Evolutionary conservation across 2,888 invertebrate species (phyloP), one percentile per base, ranked within the genome.

Genomic region (Aromia moschata): DNA sequence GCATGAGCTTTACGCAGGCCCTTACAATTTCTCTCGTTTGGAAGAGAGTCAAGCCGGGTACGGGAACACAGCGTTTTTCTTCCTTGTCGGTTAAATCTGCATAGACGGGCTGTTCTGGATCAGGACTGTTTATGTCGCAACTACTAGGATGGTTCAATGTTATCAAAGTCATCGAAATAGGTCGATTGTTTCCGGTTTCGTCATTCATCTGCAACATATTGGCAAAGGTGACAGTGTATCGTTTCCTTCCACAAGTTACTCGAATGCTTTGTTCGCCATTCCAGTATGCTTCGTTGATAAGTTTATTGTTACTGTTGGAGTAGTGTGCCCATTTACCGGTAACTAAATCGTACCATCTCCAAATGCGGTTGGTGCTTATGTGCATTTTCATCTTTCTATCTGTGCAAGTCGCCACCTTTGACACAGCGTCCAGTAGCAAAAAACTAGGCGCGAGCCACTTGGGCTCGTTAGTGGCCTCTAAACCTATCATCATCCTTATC

Each of bases 311-410:
- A 4, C 84, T 79, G 2, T 85, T 81, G 0, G 89, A 87, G 75
- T 93, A 93, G 12, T 86, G 82, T 61, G 87, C 89, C 93, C 93
- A 94, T 73, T 89, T 88, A 2, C 91, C 91, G 9, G 87, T 87
- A n/a, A 88, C 86, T 46, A 92, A 84, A 77, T 94, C 93, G 77
- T 90, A 93, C 92, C 92, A 93, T 70, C 91, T 89, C 93, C 93
- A 93, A 1, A 82, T 77, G 41, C 85, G 81, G 36, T 82, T 85
- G 1, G 87, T 87, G 0, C 84, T 84, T 36, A 82, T 76, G 60
- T 88, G 86, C 85, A 90, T 87, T 17, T 86, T 82, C 41, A 84
- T 81, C 69, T 88, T 87, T 16, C 92, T 81, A 63, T 87, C 86
- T 0, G 90, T 87, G 17, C 89, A 85, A 30, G 88, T 83, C 1